Evolutionary conservation across 2,113 vertebrate genomes (phyloP).

Genomic region (Clarias magur): DNA sequence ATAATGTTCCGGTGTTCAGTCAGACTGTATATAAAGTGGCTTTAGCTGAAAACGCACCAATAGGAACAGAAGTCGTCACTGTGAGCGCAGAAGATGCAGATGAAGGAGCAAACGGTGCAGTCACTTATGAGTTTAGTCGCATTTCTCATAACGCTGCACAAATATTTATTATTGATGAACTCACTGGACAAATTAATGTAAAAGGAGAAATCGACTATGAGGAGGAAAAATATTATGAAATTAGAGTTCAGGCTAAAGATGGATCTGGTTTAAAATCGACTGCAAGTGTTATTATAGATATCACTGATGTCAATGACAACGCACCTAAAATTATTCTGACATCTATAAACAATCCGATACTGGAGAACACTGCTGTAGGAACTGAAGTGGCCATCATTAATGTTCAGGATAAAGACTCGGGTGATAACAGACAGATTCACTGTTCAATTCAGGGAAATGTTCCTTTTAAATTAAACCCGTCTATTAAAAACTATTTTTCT

Average conservation of each 20-base stretch:
- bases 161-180: constrained; percentile 42
- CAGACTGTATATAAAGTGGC: too few species aligned
- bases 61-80: constrained; percentile 51
- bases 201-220: constrained; percentile 44
- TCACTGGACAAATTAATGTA: constrained; percentile 40
- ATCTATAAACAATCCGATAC: constrained; percentile 18
- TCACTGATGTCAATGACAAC: too few species aligned
- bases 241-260: too few species aligned
- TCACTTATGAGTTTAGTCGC: constrained; percentile 56
- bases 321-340: constrained; percentile 35
- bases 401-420: constrained; percentile 51
- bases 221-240: constrained; percentile 45
- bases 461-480: too few species aligned
- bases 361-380: constrained; percentile 30
- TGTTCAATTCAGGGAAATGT: constrained; percentile 52
- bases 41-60: constrained; percentile 51
- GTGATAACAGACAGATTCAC: constrained; percentile 44
- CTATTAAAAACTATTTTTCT: too few species aligned
- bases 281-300: too few species aligned
- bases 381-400: constrained; percentile 51
- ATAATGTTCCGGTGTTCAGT: too few species aligned
- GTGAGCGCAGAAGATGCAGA: constrained; percentile 56
- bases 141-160: constrained; percentile 22
- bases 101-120: constrained; percentile 77
- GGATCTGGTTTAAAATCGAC: constrained; percentile 45